These are phyloP conservation scores for Pogonocichla stellata DNA, from an alignment of 2,113 vertebrate genomes.

Conservation along the genomic window DNA sequence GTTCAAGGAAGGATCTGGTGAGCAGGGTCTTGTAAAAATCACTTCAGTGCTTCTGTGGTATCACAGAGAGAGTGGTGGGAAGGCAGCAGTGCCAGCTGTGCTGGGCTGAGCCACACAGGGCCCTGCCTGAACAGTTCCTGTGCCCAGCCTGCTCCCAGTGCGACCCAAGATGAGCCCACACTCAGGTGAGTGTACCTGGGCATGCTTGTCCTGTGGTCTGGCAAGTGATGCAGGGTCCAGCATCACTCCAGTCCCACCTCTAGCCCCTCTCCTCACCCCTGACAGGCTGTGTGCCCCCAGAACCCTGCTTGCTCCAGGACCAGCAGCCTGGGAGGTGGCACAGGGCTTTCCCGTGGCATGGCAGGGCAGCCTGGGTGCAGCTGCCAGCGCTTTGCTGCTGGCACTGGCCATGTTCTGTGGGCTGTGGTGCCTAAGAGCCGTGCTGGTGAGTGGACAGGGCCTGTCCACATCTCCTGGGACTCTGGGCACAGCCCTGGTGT, in stretches of 20 bases:
- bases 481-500: fast-evolving
- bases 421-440: background rate
- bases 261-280: background rate
- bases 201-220: fast-evolving
- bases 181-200: fast-evolving
- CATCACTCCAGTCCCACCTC: background rate
- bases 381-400: background rate
- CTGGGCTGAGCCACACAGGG: background rate
- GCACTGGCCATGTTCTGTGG: fast-evolving
- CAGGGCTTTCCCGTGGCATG: background rate
- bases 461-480: fast-evolving
- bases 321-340: background rate
- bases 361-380: background rate
- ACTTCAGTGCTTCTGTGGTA: background rate
- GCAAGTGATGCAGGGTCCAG: background rate
- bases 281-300: background rate
- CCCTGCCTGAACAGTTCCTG: background rate
- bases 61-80: fast-evolving
- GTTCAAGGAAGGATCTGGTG: background rate
- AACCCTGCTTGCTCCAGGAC: background rate
- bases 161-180: fast-evolving
- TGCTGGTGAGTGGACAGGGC: fast-evolving
- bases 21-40: conserved; percentile 13
- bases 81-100: fast-evolving
- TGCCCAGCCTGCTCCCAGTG: background rate